These are phyloP conservation scores for Saguinus imperator DNA, from an alignment of 2,113 vertebrate species.

Conservation along the genomic window DNA sequence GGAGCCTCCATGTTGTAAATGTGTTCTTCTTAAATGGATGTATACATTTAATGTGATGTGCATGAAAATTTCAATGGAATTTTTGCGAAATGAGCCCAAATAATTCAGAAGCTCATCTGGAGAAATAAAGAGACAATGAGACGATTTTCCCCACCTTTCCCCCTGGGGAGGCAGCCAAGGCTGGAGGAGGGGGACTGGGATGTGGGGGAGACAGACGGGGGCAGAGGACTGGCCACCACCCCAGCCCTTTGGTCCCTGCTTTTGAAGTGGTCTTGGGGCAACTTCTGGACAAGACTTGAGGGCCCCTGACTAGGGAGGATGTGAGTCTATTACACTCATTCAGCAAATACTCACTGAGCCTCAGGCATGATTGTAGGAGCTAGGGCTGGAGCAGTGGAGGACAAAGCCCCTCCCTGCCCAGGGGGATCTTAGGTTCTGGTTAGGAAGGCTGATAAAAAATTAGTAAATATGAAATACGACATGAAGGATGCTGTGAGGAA, in stretches of 20 bases:
- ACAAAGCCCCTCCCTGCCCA: too few species aligned
- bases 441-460: not conserved
- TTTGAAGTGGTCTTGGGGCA: not conserved
- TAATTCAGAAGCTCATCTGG: slow-evolving; percentile 2
- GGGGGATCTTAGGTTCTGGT: not conserved
- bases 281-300: not conserved
- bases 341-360: not conserved
- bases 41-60: not conserved
- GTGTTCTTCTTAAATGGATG: not conserved
- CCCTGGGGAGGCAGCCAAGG: not conserved
- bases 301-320: not conserved
- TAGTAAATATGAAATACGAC: not conserved
- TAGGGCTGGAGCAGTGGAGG: too few species aligned
- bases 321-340: not conserved
- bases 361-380: fast-evolving
- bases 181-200: not conserved
- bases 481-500: not conserved
- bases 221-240: not conserved
- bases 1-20: not conserved
- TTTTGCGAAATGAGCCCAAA: not conserved
- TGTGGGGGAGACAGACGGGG: not conserved
- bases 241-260: not conserved
- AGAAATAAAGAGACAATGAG: not conserved
- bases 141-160: not conserved
- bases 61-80: not conserved